A percentile compares a stretch with the other conserved stretches of the same genome.
Evolutionary conservation across 2,888 invertebrate genomes (phyloP).

Genomic region (Agrochola litura): DNA sequence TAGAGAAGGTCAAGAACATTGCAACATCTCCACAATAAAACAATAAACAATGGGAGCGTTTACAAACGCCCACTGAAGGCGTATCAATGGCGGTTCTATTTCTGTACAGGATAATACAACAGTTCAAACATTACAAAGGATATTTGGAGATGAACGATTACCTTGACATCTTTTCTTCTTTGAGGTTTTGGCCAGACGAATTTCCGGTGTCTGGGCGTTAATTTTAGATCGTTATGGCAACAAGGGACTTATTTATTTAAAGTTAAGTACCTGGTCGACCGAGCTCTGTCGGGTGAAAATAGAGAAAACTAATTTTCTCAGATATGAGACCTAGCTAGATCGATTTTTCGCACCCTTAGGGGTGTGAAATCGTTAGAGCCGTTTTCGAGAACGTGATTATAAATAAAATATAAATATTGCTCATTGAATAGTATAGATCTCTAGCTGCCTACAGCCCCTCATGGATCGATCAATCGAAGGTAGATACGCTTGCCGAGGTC

Average conservation of each 20-base stretch:
- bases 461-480: background rate
- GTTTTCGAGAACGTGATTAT: too few species aligned
- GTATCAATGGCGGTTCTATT: conserved; percentile 53
- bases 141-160: conserved; percentile 56
- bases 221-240: conserved; percentile 16
- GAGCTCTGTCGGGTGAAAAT: too few species aligned
- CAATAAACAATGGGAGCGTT: conserved; percentile 48
- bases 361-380: too few species aligned
- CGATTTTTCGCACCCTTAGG: too few species aligned
- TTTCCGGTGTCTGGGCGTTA: conserved; percentile 42
- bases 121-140: conserved; percentile 42
- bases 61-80: conserved; percentile 37
- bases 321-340: too few species aligned
- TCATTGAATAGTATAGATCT: too few species aligned
- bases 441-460: background rate
- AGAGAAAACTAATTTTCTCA: too few species aligned
- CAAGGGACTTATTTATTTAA: conserved; percentile 9
- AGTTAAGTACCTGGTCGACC: background rate
- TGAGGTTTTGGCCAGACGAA: conserved; percentile 33
- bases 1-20: conserved; percentile 52
- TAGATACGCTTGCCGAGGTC: background rate
- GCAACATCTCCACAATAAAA: conserved; percentile 34
- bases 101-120: conserved; percentile 52
- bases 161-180: conserved; percentile 38
- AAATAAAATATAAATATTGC: too few species aligned